Base-by-base conservation (phyloP, 30 jellyfish, hydroid and myxozoan genomes). In the Cassiopea andromeda region DNA sequence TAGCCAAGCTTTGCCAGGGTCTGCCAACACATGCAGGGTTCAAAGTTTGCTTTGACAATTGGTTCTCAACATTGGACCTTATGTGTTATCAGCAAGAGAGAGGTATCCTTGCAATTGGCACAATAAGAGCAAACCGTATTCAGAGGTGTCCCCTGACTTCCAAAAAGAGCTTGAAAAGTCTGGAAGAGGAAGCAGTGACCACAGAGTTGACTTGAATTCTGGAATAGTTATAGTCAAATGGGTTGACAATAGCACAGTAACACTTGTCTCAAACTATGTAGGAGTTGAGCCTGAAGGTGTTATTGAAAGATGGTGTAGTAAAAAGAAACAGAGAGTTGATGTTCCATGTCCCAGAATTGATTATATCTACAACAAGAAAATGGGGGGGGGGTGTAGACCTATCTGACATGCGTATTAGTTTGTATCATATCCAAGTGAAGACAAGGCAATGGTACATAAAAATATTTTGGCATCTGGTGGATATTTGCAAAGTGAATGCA, bases 371-470 rank as follows among this genome's bases (percentile, higher is more conserved):
- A 92, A 92, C 75, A 18, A 46, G 12, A 61, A 80, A 38, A 85
- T 85, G 97, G 96, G 96, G 8, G 97, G 96, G 96, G 8, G 97
- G 97, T 12, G 96, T 85, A 59, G 96, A 91, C 82, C 85, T 91
- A 16, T 92, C 96, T 18, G 97, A 91, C 67, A 84, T 91, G 97
- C 73, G 77, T 54, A 91, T 85, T 49, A 73, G 93, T 9, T 69
- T 92, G 69, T 92, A 86, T 58, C 75, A 90, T 70, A 19, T 54
- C 12, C 64, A 6, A 3, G 7, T 6, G 7, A 54, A 54, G 64
- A 54, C 64, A 3, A 3, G 7, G 7, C 7, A 10, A 10, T 54
- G 64, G 64, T 54, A 54, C 64, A 6, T 54, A 10, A 54, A 54
- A 10, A 54, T 54, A 6, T 54, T 54, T 54, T 54, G 64, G 0